A percentile compares a stretch with the other conserved stretches of the same genome.
These are phyloP conservation scores for Boloria euphrosyne DNA, from an alignment of 2,888 invertebrate species.

Conservation along the genomic window DNA sequence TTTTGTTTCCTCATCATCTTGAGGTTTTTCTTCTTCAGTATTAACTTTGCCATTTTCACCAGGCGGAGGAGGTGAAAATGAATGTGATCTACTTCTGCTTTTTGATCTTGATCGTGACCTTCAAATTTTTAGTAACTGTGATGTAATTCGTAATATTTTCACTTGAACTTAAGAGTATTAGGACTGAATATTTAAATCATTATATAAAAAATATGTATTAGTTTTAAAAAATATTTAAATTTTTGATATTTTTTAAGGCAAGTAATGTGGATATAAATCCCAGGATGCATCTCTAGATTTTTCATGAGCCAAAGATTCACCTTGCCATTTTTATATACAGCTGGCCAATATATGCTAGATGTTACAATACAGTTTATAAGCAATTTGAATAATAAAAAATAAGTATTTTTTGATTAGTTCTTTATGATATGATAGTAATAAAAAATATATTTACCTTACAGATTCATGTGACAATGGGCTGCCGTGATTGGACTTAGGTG, in stretches of 20 bases:
- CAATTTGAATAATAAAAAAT: too few relatives aligned
- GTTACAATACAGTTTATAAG: too few relatives aligned
- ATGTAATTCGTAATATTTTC: neutral
- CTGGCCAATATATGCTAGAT: too few relatives aligned
- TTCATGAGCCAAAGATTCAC: too few relatives aligned
- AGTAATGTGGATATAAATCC: too few relatives aligned
- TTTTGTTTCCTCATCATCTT: constrained; percentile 69
- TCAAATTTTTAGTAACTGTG: constrained; percentile 41
- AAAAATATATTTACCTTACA: constrained; percentile 53
- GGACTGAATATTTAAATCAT: neutral
- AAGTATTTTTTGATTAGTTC: neutral
- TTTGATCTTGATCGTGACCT: constrained; percentile 73
- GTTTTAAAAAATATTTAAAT: neutral
- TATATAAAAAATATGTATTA: too few relatives aligned
- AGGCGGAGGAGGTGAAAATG: constrained; percentile 76
- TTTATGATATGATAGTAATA: neutral
- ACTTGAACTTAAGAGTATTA: neutral
- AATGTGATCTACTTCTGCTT: constrained; percentile 78
- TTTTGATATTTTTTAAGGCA: too few relatives aligned
- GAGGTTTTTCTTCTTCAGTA: constrained; percentile 58
- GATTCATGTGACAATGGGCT: constrained; percentile 68
- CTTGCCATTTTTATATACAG: too few relatives aligned
- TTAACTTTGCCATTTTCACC: constrained; percentile 72
- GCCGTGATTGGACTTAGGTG: constrained; percentile 58
- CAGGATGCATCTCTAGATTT: too few relatives aligned